Percentiles rank a stretch among this genome's conserved stretches.
Evolutionary conservation across 35 echinoderm and acorn worm species (phyloP).

Genomic region (Nesometra sesokonis): DNA sequence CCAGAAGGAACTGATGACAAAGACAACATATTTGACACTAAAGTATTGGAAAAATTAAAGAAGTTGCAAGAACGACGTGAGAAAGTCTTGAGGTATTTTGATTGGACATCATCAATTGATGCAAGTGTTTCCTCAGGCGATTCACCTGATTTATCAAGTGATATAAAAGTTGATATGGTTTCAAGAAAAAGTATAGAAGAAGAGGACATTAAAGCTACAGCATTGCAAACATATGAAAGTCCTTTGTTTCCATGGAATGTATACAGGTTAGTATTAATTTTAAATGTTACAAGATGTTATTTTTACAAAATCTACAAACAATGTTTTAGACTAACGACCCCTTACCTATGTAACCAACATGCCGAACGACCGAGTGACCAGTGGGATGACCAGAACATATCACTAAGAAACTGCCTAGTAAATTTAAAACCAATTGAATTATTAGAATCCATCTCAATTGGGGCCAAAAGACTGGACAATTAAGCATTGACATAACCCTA

Average conservation of each 20-base stretch:
- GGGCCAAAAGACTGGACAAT: too few species aligned
- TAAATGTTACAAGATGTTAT: too few species aligned
- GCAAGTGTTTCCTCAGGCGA: background rate
- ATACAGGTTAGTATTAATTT: background rate
- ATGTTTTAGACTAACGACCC: too few species aligned
- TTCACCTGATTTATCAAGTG: background rate
- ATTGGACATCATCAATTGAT: background rate
- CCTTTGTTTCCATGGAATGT: background rate
- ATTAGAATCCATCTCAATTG: too few species aligned
- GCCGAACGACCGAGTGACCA: too few species aligned
- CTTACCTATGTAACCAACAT: too few species aligned
- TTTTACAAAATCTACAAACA: too few species aligned
- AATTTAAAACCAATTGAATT: too few species aligned
- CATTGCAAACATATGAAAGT: background rate
- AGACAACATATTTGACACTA: background rate
- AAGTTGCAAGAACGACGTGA: background rate
- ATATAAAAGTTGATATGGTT: background rate
- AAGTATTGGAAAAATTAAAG: background rate
- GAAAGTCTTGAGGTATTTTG: background rate
- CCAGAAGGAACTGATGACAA: background rate
- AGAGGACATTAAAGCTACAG: background rate
- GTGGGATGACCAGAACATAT: too few species aligned
- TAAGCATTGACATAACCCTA: too few species aligned
- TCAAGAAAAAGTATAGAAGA: background rate
- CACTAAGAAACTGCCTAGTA: too few species aligned